phyloP scores from a whole-genome alignment of 2,888 invertebrate genomes.

The Sminthurides aquaticus region DNA sequence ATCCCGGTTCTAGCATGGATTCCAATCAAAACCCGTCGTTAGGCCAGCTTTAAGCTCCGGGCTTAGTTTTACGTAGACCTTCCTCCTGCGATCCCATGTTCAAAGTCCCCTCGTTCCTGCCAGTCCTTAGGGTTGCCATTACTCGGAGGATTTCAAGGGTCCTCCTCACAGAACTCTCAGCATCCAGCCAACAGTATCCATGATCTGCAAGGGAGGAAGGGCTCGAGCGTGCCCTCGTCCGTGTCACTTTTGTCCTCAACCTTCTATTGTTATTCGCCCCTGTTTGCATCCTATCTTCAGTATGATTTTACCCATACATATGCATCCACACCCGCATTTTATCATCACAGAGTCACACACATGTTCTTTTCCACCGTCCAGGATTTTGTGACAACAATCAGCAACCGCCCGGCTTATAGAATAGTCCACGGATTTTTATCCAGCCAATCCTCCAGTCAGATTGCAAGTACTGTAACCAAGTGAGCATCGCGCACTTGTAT shows the following conservation, averaged over 20 bases:
- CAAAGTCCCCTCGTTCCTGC: too few relatives aligned
- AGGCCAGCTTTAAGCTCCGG: not conserved
- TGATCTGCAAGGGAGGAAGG: not conserved
- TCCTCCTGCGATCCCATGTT: too few relatives aligned
- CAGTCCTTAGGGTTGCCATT: slow-evolving; percentile 7
- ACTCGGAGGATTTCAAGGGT: slow-evolving; percentile 18
- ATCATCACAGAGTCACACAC: too few relatives aligned
- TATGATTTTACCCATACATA: too few relatives aligned
- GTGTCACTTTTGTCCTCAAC: not conserved
- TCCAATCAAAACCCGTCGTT: slow-evolving; percentile 16
- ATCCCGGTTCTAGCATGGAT: slow-evolving; percentile 4
- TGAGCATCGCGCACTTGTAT: too few relatives aligned
- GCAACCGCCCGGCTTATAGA: too few relatives aligned
- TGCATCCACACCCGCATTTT: too few relatives aligned
- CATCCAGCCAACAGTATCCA: not conserved
- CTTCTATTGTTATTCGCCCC: not conserved
- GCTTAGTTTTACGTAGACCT: too few relatives aligned
- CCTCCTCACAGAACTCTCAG: not conserved
- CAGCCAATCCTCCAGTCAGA: too few relatives aligned
- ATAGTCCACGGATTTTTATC: too few relatives aligned
- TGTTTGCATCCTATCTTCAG: not conserved
- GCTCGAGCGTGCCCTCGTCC: not conserved
- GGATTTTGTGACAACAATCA: too few relatives aligned
- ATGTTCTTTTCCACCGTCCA: not conserved
- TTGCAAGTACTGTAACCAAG: too few relatives aligned